Conservation (phyloP, 2,888 invertebrate species). For the Ophion obscuratus region DNA sequence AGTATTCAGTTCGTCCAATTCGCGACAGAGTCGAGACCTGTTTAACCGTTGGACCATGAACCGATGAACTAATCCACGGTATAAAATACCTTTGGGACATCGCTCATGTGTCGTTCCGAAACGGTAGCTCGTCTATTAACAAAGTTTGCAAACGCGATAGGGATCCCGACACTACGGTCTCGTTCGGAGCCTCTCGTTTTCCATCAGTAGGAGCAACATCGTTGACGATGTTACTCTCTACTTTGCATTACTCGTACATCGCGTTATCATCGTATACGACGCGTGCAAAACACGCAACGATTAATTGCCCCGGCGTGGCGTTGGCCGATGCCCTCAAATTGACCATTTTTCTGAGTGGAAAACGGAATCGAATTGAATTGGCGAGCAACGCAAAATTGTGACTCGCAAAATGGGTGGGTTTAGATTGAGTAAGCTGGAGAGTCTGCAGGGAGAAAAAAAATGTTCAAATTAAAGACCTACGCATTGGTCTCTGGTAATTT, state of each 20-base stretch:
- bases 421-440: no score
- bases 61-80: constrained; percentile 38
- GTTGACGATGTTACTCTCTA: background rate
- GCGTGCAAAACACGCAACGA: background rate
- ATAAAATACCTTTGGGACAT: constrained; percentile 57
- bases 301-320: background rate
- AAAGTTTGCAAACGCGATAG: constrained; percentile 59
- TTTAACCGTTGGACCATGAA: constrained; percentile 48
- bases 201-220: background rate
- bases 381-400: background rate
- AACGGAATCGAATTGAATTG: background rate
- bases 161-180: constrained; percentile 19
- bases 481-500: no score
- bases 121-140: constrained; percentile 58
- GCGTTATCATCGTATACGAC: background rate
- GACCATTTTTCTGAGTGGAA: background rate
- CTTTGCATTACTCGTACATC: background rate
- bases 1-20: constrained; percentile 46
- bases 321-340: background rate
- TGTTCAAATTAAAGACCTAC: no score
- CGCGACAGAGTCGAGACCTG: constrained; percentile 33
- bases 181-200: background rate
- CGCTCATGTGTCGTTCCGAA: constrained; percentile 36
- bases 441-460: no score
- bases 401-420: no score